Base-by-base conservation (phyloP, 2,113 vertebrate species). In the Acanthisitta chloris region DNA sequence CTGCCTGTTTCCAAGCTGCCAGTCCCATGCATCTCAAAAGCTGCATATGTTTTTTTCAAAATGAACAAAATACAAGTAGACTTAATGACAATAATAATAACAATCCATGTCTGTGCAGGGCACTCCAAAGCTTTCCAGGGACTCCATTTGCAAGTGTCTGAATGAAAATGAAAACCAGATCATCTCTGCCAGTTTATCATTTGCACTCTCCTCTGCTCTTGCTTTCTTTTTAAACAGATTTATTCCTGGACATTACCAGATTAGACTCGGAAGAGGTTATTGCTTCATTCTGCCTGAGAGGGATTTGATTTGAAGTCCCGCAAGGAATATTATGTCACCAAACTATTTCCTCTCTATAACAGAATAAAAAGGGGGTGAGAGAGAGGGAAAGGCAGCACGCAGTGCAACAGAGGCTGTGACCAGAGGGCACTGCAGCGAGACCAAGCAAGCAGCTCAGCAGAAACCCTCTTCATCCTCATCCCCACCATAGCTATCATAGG, bases 251-350 rank as follows among this genome's bases (percentile, higher is more conserved):
- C 33, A 12, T 90, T 95, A 78, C 82, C 59, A 79, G 73, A 71
- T 95, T 72, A 92, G 76, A 59, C 24, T 73, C 51, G 72, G 79
- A 91, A 84, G 80, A 89, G 55, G 52, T 65, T 92, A 72, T 86
- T 77, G 78, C 69, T 96, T 96, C 9, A 1, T 95, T 96, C 83
- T 96, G 72, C 89, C 61, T 1, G 14, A 76, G 36, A 28, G 58
- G 20, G 65, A 95, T 94, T 97, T 89, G 88, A 91, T 96, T 94
- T 90, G 88, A 94, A 86, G 61, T 89, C 81, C 48, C 34, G 54
- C 1, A 2, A 84, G 85, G 73, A 92, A 88, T 86, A 88, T 80
- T 88, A 81, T 55, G 77, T 74, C 83, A 80, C 76, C 34, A 70
- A 92, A 88, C 33, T 51, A 59, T 94, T 96, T 95, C 88, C 72